Percentiles rank a stretch among this genome's conserved stretches.
These are phyloP conservation scores for Turdus rufiventris DNA, from an alignment of 2,113 vertebrate genomes.

Conservation along the genomic window DNA sequence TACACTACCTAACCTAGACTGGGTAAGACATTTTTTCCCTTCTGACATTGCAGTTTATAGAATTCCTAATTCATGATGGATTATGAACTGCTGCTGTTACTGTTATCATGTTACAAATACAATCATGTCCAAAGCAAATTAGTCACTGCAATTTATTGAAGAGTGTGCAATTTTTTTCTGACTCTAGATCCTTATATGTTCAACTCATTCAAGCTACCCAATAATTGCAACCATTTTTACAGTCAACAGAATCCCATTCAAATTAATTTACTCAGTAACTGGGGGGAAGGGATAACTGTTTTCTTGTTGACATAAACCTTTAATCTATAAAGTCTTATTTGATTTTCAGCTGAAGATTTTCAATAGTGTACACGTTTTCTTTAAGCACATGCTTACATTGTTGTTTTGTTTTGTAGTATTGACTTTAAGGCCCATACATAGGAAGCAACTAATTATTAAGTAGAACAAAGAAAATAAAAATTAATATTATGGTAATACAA, in stretches of 20 bases:
- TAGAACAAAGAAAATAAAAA: neutral
- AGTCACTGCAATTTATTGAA: neutral
- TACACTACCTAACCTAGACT: neutral
- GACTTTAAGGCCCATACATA: neutral
- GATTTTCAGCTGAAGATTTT: neutral
- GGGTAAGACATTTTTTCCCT: neutral
- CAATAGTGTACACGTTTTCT: neutral
- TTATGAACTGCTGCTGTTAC: neutral
- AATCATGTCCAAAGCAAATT: neutral
- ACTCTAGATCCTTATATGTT: neutral
- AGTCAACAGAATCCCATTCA: neutral
- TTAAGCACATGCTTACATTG: neutral
- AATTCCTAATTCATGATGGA: neutral
- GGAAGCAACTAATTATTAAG: neutral
- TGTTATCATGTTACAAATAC: neutral
- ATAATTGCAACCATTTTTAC: neutral
- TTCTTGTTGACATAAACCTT: neutral
- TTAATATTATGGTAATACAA: neutral
- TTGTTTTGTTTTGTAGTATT: neutral
- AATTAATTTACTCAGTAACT: neutral
- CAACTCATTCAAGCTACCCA: neutral
- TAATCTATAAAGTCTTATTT: neutral
- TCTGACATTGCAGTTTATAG: neutral
- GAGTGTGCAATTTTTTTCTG: neutral
- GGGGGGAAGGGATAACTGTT: accelerated